These are phyloP conservation scores for Salvator merianae DNA, from an alignment of 2,113 vertebrate genomes.

Conservation along the genomic window DNA sequence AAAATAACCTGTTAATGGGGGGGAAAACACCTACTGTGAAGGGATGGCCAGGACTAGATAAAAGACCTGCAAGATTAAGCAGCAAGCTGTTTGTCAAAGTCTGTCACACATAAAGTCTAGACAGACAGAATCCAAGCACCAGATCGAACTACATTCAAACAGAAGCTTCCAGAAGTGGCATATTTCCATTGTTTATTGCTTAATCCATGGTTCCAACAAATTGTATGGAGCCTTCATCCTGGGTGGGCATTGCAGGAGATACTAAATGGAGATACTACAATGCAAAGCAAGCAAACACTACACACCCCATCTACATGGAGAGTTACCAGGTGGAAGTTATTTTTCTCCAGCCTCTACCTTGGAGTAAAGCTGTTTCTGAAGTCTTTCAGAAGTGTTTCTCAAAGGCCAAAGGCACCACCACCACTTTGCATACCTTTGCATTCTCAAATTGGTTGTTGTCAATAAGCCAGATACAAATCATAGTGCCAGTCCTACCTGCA, in stretches of 20 bases:
- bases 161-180: too few species aligned
- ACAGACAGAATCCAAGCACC: not conserved
- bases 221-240: too few species aligned
- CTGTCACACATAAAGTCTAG: not conserved
- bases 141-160: not conserved
- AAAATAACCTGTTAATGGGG: too few species aligned
- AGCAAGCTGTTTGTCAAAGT: too few species aligned
- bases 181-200: not conserved
- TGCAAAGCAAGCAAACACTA: not conserved
- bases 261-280: not conserved
- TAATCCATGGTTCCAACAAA: too few species aligned
- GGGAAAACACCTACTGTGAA: too few species aligned
- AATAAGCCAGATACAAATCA: conserved; percentile 91
- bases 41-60: too few species aligned
- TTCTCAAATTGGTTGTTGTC: conserved; percentile 87
- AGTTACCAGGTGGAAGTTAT: not conserved
- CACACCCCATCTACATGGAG: not conserved
- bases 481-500: conserved; percentile 91
- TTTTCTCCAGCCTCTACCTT: not conserved
- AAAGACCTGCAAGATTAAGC: too few species aligned
- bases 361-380: not conserved
- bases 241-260: not conserved
- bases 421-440: conserved; percentile 80
- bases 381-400: too few species aligned
- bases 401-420: not conserved